Base-by-base conservation (phyloP, 1,140 invertebrate genomes). In the Apis laboriosa region DNA sequence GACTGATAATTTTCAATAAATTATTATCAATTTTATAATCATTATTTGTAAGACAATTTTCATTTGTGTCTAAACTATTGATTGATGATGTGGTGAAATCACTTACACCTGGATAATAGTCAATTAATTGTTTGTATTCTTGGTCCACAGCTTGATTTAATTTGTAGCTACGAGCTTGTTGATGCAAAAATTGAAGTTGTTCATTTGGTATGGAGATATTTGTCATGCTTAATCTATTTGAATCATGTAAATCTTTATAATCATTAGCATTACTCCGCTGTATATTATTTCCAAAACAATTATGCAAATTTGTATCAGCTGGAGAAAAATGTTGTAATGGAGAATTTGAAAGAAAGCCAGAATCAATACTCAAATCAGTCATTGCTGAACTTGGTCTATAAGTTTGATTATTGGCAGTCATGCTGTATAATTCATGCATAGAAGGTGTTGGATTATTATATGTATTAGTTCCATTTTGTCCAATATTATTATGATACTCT, bases 301-400 rank as follows among this genome's bases (percentile, higher is more conserved):
- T 92, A 17, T 93, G 92, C 28, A 93, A 53, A 34, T 84, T 67
- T 34, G 88, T 90, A 24, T 94, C 92, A 13, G 87, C 88, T 1
- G 93, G 91, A 5, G 93, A 94, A 61, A 93, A 94, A 67, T 93
- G 92, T 67, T 94, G 93, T 11, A 93, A 75, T 8, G 93, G 90
- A 9, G 94, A 93, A 73, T 93, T 94, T 3, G 94, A 92, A 49
- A 93, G 79, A 84, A 94, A 94, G 21, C 91, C 91, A 21, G 93
- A 93, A 84, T 94, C 93, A 4, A 79, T 88, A 83, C 89, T 92
- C 28, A 93, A 89, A 80, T 94, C 92, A 75, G 92, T 94, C 91
- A 94, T 92, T 64, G 92, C 89, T 21, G 93, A 93, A 11, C 89
- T 89, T 28, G 93, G 91, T 68, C 91, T 88, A 74, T 93, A 93